Evolutionary conservation across 2,888 invertebrate species (phyloP).

Genomic region (Bellardia pandia): DNA sequence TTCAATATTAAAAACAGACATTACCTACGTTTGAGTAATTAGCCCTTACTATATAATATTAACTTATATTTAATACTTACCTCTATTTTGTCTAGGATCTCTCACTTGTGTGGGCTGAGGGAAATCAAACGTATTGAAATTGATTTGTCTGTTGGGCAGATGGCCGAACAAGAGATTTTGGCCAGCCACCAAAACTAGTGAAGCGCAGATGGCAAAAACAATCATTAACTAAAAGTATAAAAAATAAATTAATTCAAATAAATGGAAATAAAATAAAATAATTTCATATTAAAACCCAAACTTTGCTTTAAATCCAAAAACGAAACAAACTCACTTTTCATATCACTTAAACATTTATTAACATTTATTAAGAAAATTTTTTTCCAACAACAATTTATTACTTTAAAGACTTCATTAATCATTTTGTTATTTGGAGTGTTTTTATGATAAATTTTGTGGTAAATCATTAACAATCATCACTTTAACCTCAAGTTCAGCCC

Average conservation of each 20-base stretch:
- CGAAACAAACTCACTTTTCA: background rate
- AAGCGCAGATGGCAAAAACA: conserved; percentile 80
- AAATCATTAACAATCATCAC: conserved; percentile 66
- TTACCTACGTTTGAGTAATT: too few relatives aligned
- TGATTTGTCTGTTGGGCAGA: conserved; percentile 78
- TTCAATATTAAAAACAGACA: background rate
- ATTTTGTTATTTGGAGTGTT: conserved; percentile 33
- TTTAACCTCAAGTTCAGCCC: conserved; percentile 66
- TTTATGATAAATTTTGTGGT: conserved; percentile 63
- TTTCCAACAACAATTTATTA: conserved; percentile 21
- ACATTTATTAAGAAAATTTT: background rate
- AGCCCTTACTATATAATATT: too few relatives aligned
- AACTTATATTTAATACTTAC: conserved; percentile 75
- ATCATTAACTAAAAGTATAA: conserved; percentile 80
- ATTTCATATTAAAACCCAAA: background rate
- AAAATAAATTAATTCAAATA: conserved; percentile 52
- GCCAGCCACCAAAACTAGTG: conserved; percentile 80
- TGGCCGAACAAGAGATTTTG: conserved; percentile 82
- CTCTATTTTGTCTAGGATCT: conserved; percentile 84
- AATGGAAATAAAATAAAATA: background rate
- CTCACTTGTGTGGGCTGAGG: conserved; percentile 78
- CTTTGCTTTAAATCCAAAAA: conserved; percentile 22
- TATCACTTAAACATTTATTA: too few relatives aligned
- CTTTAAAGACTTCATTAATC: conserved; percentile 20
- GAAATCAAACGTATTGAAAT: conserved; percentile 78